phyloP scores from a whole-genome alignment of 1,140 invertebrate genomes.

The Caerostris darwini region DNA sequence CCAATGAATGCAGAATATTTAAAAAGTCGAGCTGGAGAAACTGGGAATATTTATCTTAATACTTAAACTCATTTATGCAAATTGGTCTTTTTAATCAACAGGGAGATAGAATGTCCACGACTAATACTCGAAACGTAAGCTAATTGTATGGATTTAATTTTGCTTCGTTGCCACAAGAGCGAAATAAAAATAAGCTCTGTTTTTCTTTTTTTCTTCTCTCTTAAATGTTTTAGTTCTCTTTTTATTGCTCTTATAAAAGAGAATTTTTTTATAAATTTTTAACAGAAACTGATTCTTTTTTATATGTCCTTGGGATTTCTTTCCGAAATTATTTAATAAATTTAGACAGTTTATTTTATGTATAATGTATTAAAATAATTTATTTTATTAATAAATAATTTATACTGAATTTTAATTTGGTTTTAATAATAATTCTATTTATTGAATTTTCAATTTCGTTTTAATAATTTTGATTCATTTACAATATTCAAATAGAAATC shows the following conservation, averaged over 20 bases:
- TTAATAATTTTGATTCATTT: too few relatives aligned
- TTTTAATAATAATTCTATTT: background rate
- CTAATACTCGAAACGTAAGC: background rate
- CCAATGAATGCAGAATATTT: too few relatives aligned
- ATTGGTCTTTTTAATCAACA: background rate
- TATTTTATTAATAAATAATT: too few relatives aligned
- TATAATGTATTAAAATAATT: too few relatives aligned
- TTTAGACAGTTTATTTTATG: too few relatives aligned
- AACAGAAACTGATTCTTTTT: background rate
- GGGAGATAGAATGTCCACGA: background rate
- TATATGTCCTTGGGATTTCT: background rate
- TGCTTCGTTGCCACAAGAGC: background rate
- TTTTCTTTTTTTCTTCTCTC: background rate
- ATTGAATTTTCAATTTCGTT: background rate
- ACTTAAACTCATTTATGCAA: slow-evolving; percentile 48
- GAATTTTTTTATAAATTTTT: background rate
- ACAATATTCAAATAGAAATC: too few relatives aligned
- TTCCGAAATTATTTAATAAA: too few relatives aligned
- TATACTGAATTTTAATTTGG: too few relatives aligned
- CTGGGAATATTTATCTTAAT: slow-evolving; percentile 7
- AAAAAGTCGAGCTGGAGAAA: background rate
- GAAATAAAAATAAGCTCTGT: background rate
- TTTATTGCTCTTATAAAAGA: background rate
- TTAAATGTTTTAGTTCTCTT: background rate
- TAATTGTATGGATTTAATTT: background rate